Base-by-base conservation (phyloP, 2,797 vertebrate species). In the Geotrypetes seraphini region DNA sequence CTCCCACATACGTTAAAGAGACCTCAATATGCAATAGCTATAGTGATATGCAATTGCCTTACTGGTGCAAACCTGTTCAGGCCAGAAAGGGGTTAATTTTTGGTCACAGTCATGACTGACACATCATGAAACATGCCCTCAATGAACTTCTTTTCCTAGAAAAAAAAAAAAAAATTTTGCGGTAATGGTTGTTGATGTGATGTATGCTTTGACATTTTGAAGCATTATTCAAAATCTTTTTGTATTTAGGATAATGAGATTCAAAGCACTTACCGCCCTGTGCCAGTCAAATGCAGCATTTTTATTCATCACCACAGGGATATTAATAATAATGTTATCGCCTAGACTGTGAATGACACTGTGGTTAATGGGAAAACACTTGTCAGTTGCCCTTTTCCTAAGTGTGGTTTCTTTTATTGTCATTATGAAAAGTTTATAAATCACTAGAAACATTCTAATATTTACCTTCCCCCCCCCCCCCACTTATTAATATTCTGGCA, bases 101-200 rank as follows among this genome's bases (percentile, higher is more conserved):
- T n/a, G n/a, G n/a, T n/a, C n/a, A n/a, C n/a, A 6, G 1, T 44
- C 2, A 0, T 53, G 20, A 63, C 29, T 57, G 46, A 28, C 33
- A 57, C 60, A 63, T 60, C 30, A 56, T 50, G 62, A 59, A 27
- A 59, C 47, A 28, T 51, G 12, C 14, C 60, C 59, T 57, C 61
- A 69, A 71, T 71, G 64, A 64, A 68, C 46, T 61, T 64, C 33
- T 66, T 39, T 20, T 40, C 24, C 50, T 31, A 59, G 33, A 64
- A 69, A 57, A 70, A 70, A 73, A 66, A 64, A 69, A 57, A 70
- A 70, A 73, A 66, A 69, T 70, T 71, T n/a, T n/a, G n/a, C n/a
- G n/a, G n/a, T 69, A 66, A 59, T 57, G 68, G 54, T 57, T 63
- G 43, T 53, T 65, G 54, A 57, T 66, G 32, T 64, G 56, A 63